phyloP scores from a whole-genome alignment of 2,113 vertebrate species.

The Eurypyga helias region DNA sequence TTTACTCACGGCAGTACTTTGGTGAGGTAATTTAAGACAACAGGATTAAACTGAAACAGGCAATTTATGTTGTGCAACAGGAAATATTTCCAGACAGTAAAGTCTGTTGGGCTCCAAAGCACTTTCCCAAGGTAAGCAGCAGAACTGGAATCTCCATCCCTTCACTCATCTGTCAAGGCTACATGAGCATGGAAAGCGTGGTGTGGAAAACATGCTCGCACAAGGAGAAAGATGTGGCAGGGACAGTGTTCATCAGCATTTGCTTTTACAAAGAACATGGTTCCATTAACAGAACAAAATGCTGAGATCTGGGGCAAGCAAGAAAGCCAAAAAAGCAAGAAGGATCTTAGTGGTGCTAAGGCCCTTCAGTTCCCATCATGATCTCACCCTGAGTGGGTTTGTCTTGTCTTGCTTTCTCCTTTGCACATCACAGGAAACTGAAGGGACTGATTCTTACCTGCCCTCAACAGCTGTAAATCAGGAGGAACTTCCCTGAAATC shows the following conservation, averaged over 20 bases:
- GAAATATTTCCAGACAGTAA: slow-evolving; percentile 59
- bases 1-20: not conserved
- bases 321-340: not conserved
- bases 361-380: not conserved
- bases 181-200: not conserved
- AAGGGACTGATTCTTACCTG: not conserved
- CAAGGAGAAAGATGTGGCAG: not conserved
- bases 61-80: slow-evolving; percentile 66
- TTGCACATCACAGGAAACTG: not conserved
- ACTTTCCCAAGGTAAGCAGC: slow-evolving; percentile 42
- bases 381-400: not conserved
- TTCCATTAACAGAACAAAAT: not conserved
- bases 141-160: slow-evolving; percentile 45
- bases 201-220: accelerated
- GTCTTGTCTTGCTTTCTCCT: not conserved
- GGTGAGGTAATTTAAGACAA: slow-evolving; percentile 59
- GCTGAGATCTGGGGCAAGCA: not conserved
- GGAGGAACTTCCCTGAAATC: not conserved
- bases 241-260: not conserved
- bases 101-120: slow-evolving; percentile 28
- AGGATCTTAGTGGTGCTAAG: not conserved
- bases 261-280: not conserved
- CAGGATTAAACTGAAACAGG: slow-evolving; percentile 57
- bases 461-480: not conserved
- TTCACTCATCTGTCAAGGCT: slow-evolving; percentile 1